Percentiles rank a stretch among this genome's conserved stretches.
phyloP scores from a whole-genome alignment of 2,113 vertebrate genomes.

The Diglossa brunneiventris region DNA sequence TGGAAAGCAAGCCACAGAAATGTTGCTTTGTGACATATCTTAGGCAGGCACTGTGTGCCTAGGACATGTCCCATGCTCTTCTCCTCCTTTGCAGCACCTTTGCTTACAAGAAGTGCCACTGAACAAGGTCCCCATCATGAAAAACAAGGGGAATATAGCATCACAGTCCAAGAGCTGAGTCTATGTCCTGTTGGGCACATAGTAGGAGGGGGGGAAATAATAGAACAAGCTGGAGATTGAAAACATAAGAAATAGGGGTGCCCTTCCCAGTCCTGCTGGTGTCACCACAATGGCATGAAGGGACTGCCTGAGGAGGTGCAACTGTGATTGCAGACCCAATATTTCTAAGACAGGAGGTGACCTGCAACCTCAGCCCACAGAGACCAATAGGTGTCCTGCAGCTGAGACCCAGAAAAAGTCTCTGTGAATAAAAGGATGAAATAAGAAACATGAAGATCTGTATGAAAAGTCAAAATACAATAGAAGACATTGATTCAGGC shows the following conservation, averaged over 20 bases:
- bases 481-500: neutral
- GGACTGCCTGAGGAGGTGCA: neutral
- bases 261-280: neutral
- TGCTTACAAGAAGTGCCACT: neutral
- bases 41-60: neutral
- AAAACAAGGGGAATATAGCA: neutral
- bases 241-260: neutral
- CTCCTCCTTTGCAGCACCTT: neutral
- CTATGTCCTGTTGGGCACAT: neutral
- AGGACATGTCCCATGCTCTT: neutral
- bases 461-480: neutral
- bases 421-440: neutral
- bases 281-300: neutral
- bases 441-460: neutral
- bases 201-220: neutral
- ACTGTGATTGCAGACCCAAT: neutral
- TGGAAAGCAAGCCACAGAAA: neutral
- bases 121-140: neutral
- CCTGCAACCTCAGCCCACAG: neutral
- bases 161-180: neutral
- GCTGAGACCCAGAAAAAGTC: neutral
- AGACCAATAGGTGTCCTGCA: neutral
- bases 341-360: neutral
- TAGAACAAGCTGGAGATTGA: neutral
- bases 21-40: neutral